Conservation (phyloP, 2,797 vertebrate genomes). For the Schizothorax lantsangensis region DNA sequence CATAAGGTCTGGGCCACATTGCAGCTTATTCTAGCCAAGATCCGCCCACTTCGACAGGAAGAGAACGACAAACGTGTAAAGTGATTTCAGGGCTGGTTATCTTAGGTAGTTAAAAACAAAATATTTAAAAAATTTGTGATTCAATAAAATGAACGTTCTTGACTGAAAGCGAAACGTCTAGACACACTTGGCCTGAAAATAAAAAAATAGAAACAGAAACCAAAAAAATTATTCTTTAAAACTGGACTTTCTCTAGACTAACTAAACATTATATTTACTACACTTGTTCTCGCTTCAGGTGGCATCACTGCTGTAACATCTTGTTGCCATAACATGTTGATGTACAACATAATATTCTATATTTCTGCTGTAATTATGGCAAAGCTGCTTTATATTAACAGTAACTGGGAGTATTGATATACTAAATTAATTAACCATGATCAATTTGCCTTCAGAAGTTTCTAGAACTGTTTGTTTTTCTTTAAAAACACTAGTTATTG, state of each 20-base stretch:
- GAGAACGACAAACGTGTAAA: background rate
- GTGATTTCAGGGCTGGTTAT: background rate
- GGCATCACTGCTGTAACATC: background rate
- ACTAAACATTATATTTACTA: background rate
- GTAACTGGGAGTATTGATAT: no score
- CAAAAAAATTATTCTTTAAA: background rate
- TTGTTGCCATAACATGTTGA: no score
- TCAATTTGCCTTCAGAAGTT: background rate
- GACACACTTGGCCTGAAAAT: background rate
- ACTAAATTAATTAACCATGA: background rate
- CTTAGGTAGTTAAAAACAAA: background rate
- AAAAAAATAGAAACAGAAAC: background rate
- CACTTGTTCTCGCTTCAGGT: background rate
- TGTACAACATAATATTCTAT: background rate
- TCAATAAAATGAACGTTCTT: background rate
- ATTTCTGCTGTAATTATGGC: background rate
- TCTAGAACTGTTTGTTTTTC: background rate
- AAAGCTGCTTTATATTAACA: background rate
- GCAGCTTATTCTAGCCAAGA: conserved; percentile 1
- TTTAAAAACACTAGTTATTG: background rate
- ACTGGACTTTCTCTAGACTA: background rate
- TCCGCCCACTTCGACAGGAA: background rate
- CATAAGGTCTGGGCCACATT: conserved; percentile 8
- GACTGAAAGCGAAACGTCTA: background rate
- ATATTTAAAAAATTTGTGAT: background rate